Evolutionary conservation across 2,113 vertebrate genomes (phyloP), one percentile per base, ranked within the genome.

Genomic region (Hypocryptadius cinnamomeus): DNA sequence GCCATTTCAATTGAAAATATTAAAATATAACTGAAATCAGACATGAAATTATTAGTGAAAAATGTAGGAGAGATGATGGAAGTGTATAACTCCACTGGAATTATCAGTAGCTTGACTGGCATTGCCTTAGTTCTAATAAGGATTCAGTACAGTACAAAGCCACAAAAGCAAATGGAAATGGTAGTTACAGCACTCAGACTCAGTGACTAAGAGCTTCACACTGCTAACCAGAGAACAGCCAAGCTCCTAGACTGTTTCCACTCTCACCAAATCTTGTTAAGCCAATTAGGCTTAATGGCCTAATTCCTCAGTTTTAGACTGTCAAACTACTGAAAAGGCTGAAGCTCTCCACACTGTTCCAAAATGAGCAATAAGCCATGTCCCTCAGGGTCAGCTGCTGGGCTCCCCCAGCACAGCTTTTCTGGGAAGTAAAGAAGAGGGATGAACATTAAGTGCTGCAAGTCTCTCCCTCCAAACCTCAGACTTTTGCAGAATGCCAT

Each of bases 1-100:
- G 77, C 80, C 33, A 64, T 78, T 94, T 93, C 89, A 66, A 84
- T 68, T 70, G 85, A 84, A 85, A 94, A 91, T 42, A 47, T 81
- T 97, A 85, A 95, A 95, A 94, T 73, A 23, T 59, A 95, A 89
- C 60, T 7, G 8, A 96, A 95, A 93, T 92, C 74, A 86, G 86
- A 94, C 47, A 72, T 19, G 18, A 59, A 92, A 91, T 77, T 71
- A 81, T 72, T 76, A 77, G 39, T 92, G 85, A 91, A 92, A 92
- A 92, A 94, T 44, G 89, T 73, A 73, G 59, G 45, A 59, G 37
- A 81, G 50, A 76, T 68, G 68, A 83, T 79, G 64, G 77, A 50
- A 69, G n/a, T 13, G 13, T n/a, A 1, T 60, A 77, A 77, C 50
- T 79, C 54, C 1, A 1, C 56, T 51, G 44, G 63, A 85, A 77